Percentiles rank a stretch among this genome's conserved stretches.
Evolutionary conservation across 2,113 vertebrate species (phyloP).

Genomic region (Semnopithecus entellus): DNA sequence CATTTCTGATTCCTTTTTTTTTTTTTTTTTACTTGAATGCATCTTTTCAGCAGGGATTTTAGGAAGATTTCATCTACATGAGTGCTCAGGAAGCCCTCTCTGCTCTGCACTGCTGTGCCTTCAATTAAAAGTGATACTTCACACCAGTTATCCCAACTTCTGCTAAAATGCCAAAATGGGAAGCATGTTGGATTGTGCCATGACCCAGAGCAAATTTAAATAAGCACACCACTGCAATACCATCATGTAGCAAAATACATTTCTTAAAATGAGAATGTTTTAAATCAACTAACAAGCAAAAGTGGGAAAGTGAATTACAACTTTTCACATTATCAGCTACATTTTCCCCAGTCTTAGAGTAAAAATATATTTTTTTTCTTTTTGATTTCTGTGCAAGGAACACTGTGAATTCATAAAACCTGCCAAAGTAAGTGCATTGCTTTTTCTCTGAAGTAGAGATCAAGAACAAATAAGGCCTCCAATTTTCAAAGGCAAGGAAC

Average conservation of each 20-base stretch:
- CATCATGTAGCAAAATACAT: neutral
- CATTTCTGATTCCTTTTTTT: neutral
- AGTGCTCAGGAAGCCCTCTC: neutral
- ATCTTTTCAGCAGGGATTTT: neutral
- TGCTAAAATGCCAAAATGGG: neutral
- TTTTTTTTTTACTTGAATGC: neutral
- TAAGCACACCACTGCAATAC: neutral
- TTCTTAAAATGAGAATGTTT: neutral
- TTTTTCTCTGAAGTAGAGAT: neutral
- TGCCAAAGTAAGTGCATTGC: neutral
- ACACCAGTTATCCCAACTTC: neutral
- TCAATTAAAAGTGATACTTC: neutral
- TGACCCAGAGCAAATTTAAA: neutral
- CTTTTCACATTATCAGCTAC: neutral
- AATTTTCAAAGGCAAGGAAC: conserved; percentile 7
- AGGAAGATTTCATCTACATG: neutral
- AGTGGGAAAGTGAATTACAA: neutral
- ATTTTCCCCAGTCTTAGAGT: neutral
- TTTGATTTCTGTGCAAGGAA: neutral
- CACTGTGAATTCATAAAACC: neutral
- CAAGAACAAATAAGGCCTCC: neutral
- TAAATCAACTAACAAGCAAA: neutral
- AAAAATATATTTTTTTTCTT: neutral
- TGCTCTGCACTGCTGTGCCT: neutral
- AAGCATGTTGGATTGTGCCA: neutral